phyloP scores from a whole-genome alignment of 2,888 invertebrate species.

The Pachydiplax longipennis region DNA sequence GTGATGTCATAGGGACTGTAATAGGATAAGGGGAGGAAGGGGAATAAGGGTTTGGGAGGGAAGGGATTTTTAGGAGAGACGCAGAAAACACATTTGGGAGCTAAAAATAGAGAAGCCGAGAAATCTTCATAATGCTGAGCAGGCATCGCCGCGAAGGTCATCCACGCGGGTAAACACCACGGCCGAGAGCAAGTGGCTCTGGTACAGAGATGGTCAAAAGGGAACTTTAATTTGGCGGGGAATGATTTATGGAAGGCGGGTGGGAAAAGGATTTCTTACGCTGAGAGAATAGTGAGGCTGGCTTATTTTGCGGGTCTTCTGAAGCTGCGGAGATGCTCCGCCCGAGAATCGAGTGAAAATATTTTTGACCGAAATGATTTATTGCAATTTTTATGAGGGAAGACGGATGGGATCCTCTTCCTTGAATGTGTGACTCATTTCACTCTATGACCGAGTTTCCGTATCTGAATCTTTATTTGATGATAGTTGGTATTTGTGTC shows the following conservation, averaged over 20 bases:
- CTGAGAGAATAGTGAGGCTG: too few species aligned
- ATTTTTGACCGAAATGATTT: too few species aligned
- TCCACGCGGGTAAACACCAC: neutral
- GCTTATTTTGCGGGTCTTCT: too few species aligned
- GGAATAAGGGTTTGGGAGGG: neutral
- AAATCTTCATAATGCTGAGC: constrained; percentile 29
- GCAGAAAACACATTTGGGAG: neutral
- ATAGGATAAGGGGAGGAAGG: neutral
- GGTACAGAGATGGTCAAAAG: neutral
- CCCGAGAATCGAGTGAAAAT: too few species aligned
- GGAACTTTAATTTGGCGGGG: neutral
- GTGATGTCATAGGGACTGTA: neutral
- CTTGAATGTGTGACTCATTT: too few species aligned
- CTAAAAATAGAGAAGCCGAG: neutral
- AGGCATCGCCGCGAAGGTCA: neutral
- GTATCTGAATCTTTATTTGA: too few species aligned
- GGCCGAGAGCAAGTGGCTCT: neutral
- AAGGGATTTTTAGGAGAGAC: neutral
- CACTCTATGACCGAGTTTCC: too few species aligned
- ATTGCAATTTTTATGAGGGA: too few species aligned
- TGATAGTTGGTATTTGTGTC: too few species aligned
- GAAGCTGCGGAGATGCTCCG: too few species aligned
- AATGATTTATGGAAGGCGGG: neutral
- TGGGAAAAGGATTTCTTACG: neutral
- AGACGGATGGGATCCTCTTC: too few species aligned